Percentiles rank a stretch among this genome's conserved stretches.
These are phyloP conservation scores for Spialia ferax DNA, from an alignment of 2,888 invertebrate genomes.

Conservation along the genomic window DNA sequence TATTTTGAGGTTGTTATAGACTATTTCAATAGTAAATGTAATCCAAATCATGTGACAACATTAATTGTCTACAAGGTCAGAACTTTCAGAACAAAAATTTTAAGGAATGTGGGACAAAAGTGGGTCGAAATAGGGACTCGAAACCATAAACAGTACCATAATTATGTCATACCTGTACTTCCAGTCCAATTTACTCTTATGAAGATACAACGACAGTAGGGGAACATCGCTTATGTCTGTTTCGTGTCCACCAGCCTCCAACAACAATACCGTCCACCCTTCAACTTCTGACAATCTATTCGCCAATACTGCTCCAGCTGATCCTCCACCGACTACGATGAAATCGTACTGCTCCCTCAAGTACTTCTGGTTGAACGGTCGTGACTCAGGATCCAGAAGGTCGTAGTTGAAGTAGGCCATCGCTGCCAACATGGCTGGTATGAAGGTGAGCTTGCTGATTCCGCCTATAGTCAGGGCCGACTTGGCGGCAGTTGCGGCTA, in stretches of 20 bases:
- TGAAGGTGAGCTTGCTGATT: constrained; percentile 90
- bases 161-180: constrained; percentile 93
- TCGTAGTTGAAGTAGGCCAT: constrained; percentile 95
- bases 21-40: too few relatives aligned
- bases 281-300: constrained; percentile 92
- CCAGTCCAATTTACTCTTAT: constrained; percentile 97
- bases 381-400: constrained; percentile 93
- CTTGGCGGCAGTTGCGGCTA: constrained; percentile 90
- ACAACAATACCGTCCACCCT: constrained; percentile 91
- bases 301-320: constrained; percentile 94
- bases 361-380: constrained; percentile 90
- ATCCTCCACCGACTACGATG: constrained; percentile 93
- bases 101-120: too few relatives aligned
- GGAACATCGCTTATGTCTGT: constrained; percentile 96
- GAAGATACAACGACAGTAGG: constrained; percentile 94
- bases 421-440: constrained; percentile 91
- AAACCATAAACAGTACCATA: too few relatives aligned
- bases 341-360: constrained; percentile 93
- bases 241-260: constrained; percentile 96
- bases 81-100: too few relatives aligned
- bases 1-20: too few relatives aligned
- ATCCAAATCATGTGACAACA: too few relatives aligned
- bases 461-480: constrained; percentile 90
- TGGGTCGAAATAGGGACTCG: too few relatives aligned
- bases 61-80: too few relatives aligned